These are phyloP conservation scores for Amniataba percoides DNA, from an alignment of 2,797 vertebrate genomes.

Conservation along the genomic window DNA sequence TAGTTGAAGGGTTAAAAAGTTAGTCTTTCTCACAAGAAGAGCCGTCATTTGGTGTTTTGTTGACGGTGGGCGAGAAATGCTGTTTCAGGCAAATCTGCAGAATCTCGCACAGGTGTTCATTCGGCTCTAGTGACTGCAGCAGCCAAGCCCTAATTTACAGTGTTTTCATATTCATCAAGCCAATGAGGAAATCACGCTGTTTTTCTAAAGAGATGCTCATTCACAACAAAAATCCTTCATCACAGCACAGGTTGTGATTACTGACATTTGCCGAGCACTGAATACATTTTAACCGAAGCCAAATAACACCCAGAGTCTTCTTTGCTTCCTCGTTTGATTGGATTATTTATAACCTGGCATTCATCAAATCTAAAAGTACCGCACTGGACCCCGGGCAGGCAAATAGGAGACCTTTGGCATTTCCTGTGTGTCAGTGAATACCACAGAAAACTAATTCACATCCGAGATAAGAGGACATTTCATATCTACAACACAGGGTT, in stretches of 20 bases:
- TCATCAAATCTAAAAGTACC: conserved; percentile 23
- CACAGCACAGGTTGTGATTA: conserved; percentile 15
- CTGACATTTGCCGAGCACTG: neutral
- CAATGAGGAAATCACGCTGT: conserved; percentile 14
- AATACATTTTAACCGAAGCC: conserved; percentile 24
- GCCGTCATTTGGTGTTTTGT: conserved; percentile 21
- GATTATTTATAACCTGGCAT: conserved; percentile 22
- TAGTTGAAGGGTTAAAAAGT: conserved; percentile 12
- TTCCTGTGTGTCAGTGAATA: conserved; percentile 33
- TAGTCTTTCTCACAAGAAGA: conserved; percentile 3
- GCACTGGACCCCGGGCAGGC: conserved; percentile 10
- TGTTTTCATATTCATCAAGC: conserved; percentile 46
- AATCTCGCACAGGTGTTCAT: conserved; percentile 40
- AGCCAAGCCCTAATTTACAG: conserved; percentile 18
- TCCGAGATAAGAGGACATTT: conserved; percentile 41
- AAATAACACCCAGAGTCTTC: conserved; percentile 9
- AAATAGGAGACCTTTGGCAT: conserved; percentile 27
- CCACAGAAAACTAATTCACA: conserved; percentile 39
- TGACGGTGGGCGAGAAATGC: conserved; percentile 29
- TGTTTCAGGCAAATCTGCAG: conserved; percentile 30
- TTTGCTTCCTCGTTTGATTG: conserved; percentile 4
- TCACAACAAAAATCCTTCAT: conserved; percentile 13
- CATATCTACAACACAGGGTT: conserved; percentile 29
- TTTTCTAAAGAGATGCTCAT: conserved; percentile 24
- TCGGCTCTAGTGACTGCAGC: conserved; percentile 9